Evolutionary conservation across 2,888 invertebrate genomes (phyloP), one percentile per base, ranked within the genome.

Genomic region (Hyposoter didymator): DNA sequence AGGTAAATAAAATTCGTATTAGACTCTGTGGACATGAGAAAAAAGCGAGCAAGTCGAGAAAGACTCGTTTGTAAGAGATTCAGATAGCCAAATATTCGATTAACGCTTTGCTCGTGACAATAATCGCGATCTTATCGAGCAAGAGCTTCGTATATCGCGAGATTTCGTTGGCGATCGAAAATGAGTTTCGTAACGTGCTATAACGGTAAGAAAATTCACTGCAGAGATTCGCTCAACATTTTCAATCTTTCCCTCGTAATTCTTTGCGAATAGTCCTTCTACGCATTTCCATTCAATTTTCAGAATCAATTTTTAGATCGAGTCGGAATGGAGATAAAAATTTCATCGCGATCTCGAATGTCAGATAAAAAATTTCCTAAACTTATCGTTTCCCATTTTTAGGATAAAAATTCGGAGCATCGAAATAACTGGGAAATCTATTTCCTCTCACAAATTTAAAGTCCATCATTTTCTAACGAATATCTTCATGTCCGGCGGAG

Each of bases 1-100:
- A 72, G 43, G 22, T 67, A 73, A 73, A 78, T 59, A 78, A 45
- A 72, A 28, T 47, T 19, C 19, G n/a, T 32, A 19, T 55, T 39
- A 39, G 39, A 55, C 39, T 73, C 39, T 55, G 39, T 19, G 72
- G 12, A 22, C n/a, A 39, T 19, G 39, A 43, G 19, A 67, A 39
- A 19, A 66, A 39, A 19, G n/a, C 19, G 7, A 7, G 72, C 14
- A 39, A 39, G 14, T 52, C 1, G n/a, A 10, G 52, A 49, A 17
- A 5, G 69, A 35, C 17, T n/a, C 14, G 55, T 19, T 39, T 52
- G 19, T 10, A 6, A 22, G 32, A 52, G 35, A 55, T 49, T 55
- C 19, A 6, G n/a, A 22, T 66, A 12, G 49, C 2, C 7, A 52
- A 49, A 70, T n/a, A 35, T 70, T 35, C 49, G 70, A 70, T 70